phyloP scores from a whole-genome alignment of 2,888 invertebrate species.

The Clepsis dumicolana region DNA sequence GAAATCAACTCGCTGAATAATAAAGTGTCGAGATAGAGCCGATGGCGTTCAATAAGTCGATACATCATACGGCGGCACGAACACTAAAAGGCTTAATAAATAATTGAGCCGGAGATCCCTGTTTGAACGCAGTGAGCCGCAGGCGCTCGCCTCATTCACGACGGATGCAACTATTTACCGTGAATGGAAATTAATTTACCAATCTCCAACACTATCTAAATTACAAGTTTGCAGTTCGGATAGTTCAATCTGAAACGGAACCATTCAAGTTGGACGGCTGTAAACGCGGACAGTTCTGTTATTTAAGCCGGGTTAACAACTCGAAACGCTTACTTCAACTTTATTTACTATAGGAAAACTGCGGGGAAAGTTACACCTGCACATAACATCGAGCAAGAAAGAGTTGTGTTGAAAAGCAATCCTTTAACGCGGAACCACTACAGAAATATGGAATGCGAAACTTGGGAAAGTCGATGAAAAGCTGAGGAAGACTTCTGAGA shows the following conservation, averaged over 20 bases:
- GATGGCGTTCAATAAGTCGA: no score
- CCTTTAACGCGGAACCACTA: background rate
- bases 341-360: background rate
- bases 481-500: background rate
- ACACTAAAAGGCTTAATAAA: background rate
- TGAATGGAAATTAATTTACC: conserved; percentile 6
- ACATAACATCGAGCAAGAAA: background rate
- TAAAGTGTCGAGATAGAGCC: background rate
- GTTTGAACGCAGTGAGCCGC: conserved; percentile 12
- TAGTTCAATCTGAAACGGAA: background rate
- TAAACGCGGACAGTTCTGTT: background rate
- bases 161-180: conserved; percentile 14
- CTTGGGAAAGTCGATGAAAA: background rate
- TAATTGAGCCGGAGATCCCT: background rate
- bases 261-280: background rate
- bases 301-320: background rate
- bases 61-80: background rate
- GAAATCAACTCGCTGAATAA: no score
- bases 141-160: background rate
- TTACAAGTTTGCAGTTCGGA: background rate
- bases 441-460: background rate
- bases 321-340: background rate
- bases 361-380: background rate
- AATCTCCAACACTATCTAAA: background rate
- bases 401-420: background rate